Conservation (phyloP, 2,113 vertebrate genomes). For the Sinocyclocheilus anshuiensis region DNA sequence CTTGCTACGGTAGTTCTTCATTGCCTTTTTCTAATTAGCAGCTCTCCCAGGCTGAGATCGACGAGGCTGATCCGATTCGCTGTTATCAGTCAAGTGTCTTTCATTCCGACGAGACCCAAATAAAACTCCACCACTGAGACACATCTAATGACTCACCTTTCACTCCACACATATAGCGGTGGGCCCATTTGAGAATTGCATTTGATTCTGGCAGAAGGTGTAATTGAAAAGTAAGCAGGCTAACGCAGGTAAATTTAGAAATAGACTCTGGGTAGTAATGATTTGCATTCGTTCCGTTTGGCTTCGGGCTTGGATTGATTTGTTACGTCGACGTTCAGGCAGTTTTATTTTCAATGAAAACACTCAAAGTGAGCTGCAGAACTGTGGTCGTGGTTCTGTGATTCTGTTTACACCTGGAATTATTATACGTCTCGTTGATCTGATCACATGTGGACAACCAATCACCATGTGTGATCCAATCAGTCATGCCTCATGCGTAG, state of each 20-base stretch:
- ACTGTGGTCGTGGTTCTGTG: neutral
- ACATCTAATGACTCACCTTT: constrained; percentile 55
- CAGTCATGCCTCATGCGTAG: neutral
- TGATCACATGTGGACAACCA: neutral
- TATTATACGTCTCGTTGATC: neutral
- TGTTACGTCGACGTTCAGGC: neutral
- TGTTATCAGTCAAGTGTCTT: constrained; percentile 58
- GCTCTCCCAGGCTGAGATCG: constrained; percentile 60
- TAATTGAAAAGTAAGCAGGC: constrained; percentile 55
- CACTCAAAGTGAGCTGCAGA: neutral
- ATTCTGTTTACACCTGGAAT: neutral
- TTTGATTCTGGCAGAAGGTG: constrained; percentile 42
- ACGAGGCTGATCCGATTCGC: constrained; percentile 49
- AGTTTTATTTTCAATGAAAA: neutral
- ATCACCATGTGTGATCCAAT: neutral
- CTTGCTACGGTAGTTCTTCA: constrained; percentile 63
- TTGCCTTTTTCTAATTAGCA: constrained; percentile 74
- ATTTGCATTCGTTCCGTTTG: constrained; percentile 23
- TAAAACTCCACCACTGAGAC: constrained; percentile 48
- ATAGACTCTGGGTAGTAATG: constrained; percentile 38
- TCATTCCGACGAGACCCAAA: constrained; percentile 50
- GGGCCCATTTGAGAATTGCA: constrained; percentile 44
- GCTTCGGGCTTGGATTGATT: neutral
- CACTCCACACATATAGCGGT: constrained; percentile 37
- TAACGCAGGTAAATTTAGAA: constrained; percentile 45